Evolutionary conservation across 2,797 vertebrate genomes (phyloP).

Genomic region (Selene dorsalis): DNA sequence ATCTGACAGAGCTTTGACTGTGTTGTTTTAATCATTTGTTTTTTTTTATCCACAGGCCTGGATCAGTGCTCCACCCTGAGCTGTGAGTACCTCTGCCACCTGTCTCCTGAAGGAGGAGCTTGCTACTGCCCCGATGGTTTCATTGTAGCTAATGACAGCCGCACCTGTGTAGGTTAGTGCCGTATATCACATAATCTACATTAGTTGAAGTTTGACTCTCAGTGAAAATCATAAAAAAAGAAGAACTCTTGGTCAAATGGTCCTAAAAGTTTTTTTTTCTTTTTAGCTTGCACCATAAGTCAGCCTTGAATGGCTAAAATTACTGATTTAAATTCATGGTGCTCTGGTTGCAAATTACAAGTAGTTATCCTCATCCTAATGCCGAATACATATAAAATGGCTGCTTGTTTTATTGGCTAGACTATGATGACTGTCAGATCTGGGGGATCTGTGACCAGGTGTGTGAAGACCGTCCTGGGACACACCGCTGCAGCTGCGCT

Average conservation of each 20-base stretch:
- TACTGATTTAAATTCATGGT: not conserved
- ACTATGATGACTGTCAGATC: constrained; percentile 84
- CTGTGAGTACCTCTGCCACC: constrained; percentile 82
- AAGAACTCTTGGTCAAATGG: not conserved
- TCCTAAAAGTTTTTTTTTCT: not conserved
- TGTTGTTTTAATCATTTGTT: not conserved
- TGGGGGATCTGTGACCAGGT: constrained; percentile 87
- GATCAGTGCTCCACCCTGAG: constrained; percentile 80
- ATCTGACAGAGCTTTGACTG: not conserved
- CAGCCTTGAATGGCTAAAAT: not conserved
- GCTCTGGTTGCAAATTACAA: not conserved
- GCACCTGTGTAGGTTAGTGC: constrained; percentile 81
- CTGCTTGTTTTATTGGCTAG: constrained; percentile 58
- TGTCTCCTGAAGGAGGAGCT: constrained; percentile 79
- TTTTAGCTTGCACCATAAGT: not conserved
- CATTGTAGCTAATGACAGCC: constrained; percentile 83
- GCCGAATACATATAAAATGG: not conserved
- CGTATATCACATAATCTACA: not conserved
- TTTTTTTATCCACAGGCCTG: constrained; percentile 66
- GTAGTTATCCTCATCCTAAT: not conserved
- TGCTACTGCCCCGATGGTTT: constrained; percentile 84
- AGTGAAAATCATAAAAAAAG: not conserved
- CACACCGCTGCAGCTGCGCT: constrained; percentile 82
- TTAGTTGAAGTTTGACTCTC: not conserved
- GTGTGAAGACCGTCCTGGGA: constrained; percentile 83